These are phyloP conservation scores for Megaceryle torquata DNA, from an alignment of 2,113 vertebrate genomes.

Conservation along the genomic window DNA sequence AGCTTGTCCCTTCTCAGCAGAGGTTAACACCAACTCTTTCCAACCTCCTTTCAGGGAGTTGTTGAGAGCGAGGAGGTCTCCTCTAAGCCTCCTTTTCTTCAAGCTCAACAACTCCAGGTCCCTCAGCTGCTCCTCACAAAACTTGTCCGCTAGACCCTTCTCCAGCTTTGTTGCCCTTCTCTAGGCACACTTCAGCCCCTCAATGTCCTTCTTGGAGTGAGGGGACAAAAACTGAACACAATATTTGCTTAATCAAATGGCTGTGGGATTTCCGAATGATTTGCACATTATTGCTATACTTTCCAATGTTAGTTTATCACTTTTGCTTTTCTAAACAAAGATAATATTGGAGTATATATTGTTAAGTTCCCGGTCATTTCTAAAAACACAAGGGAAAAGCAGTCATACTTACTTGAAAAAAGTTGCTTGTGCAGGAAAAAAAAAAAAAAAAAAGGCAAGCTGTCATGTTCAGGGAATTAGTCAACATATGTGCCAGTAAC, in stretches of 20 bases:
- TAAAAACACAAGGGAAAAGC: not conserved
- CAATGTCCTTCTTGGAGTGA: too few species aligned
- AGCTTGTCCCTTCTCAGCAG: too few species aligned
- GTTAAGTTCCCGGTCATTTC: not conserved
- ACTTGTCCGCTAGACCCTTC: too few species aligned
- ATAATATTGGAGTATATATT: not conserved
- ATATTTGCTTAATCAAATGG: not conserved
- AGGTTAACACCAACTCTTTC: too few species aligned
- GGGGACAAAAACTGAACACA: too few species aligned
- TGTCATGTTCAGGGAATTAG: not conserved
- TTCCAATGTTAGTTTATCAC: not conserved
- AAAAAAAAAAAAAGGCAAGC: not conserved
- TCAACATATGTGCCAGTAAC: not conserved
- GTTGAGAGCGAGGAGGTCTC: too few species aligned
- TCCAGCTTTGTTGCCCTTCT: too few species aligned
- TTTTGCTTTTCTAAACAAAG: not conserved
- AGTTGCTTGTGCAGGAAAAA: not conserved
- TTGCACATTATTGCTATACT: not conserved
- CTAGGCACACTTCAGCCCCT: too few species aligned
- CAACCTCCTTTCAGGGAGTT: too few species aligned
- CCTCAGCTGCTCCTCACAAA: too few species aligned
- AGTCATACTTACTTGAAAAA: not conserved
- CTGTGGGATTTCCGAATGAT: not conserved
- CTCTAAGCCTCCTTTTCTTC: too few species aligned
- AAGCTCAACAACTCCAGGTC: too few species aligned